phyloP scores from a whole-genome alignment of 2,113 vertebrate species.

The Osmerus eperlanus region DNA sequence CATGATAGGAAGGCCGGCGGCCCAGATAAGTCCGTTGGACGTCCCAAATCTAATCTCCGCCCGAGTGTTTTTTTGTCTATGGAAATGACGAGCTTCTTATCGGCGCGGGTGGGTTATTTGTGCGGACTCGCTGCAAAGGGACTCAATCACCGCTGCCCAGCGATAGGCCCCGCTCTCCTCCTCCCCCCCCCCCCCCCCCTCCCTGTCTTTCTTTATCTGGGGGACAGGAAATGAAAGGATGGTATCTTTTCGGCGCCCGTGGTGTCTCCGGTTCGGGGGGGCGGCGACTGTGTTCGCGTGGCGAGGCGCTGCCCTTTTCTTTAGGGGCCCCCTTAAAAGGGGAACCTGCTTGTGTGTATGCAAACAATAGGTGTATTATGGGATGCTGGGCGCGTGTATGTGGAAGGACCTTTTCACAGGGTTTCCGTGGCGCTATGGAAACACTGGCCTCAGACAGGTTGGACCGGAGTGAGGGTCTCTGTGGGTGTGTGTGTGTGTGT shows the following conservation, averaged over 20 bases:
- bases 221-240: conserved; percentile 71
- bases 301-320: conserved; percentile 36
- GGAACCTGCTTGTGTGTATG: not conserved
- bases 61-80: conserved; percentile 56
- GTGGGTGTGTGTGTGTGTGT: not conserved
- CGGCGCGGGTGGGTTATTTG: conserved; percentile 60
- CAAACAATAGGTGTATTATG: conserved; percentile 38
- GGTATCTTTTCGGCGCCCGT: conserved; percentile 48
- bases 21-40: conserved; percentile 42
- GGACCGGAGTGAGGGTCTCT: not conserved
- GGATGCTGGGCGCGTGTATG: conserved; percentile 22
- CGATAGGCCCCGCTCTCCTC: conserved; percentile 61
- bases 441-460: conserved; percentile 11
- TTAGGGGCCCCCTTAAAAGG: conserved; percentile 8
- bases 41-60: conserved; percentile 61
- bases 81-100: conserved; percentile 67
- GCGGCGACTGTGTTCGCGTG: conserved; percentile 14
- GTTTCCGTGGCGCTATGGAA: conserved; percentile 27
- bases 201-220: conserved; percentile 63
- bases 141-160: conserved; percentile 63
- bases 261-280: conserved; percentile 43
- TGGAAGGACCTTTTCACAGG: not conserved
- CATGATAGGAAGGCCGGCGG: conserved; percentile 47
- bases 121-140: conserved; percentile 58
- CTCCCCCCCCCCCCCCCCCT: conserved; percentile 23